These are phyloP conservation scores for Anthophora plumipes DNA, from an alignment of 2,888 invertebrate genomes.

Conservation along the genomic window DNA sequence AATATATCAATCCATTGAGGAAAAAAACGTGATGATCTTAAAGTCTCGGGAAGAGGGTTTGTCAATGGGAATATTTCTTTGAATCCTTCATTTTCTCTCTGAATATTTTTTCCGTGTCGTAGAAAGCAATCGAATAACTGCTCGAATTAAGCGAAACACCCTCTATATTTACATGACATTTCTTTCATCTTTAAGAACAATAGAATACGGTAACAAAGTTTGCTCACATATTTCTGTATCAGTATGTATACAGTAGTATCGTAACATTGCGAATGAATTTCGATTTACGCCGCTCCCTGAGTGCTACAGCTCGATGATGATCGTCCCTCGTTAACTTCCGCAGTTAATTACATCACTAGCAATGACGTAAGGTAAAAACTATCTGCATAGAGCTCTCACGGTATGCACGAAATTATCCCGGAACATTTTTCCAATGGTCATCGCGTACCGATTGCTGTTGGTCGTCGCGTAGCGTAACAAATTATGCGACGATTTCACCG, in stretches of 20 bases:
- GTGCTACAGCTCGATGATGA: constrained; percentile 31
- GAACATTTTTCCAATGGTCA: constrained; percentile 29
- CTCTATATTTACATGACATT: too few relatives aligned
- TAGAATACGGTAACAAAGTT: too few relatives aligned
- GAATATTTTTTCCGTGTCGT: too few relatives aligned
- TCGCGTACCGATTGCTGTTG: constrained; percentile 13
- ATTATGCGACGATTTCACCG: constrained; percentile 43
- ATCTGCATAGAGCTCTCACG: constrained; percentile 46
- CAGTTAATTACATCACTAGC: constrained; percentile 62
- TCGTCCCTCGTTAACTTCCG: constrained; percentile 58
- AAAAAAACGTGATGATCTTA: too few relatives aligned
- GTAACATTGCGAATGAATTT: constrained; percentile 41
- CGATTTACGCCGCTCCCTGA: constrained; percentile 5
- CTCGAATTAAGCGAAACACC: too few relatives aligned
- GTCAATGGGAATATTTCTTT: too few relatives aligned
- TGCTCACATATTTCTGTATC: too few relatives aligned
- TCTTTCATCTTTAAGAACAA: too few relatives aligned
- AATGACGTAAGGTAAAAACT: constrained; percentile 62
- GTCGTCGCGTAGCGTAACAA: constrained; percentile 31
- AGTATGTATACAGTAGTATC: neutral
- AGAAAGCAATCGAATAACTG: too few relatives aligned
- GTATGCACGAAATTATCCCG: constrained; percentile 59
- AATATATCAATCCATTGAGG: too few relatives aligned
- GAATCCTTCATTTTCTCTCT: too few relatives aligned
- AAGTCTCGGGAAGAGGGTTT: too few relatives aligned